Percentiles rank a stretch among this genome's conserved stretches.
Evolutionary conservation across 1,140 invertebrate species (phyloP).

Genomic region (Tribolium castaneum): DNA sequence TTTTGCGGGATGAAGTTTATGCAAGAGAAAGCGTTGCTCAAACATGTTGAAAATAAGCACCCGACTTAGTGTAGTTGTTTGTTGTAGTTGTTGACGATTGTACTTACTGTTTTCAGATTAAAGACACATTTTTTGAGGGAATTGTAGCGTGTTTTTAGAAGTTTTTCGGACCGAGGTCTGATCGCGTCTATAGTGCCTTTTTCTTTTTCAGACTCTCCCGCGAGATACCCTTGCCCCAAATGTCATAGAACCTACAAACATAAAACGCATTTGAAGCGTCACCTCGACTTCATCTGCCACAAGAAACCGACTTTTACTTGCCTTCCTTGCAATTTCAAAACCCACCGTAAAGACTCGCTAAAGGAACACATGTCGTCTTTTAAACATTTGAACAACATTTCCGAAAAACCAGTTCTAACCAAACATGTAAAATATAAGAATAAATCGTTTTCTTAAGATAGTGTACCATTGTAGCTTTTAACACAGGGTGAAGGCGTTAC

Average conservation of each 20-base stretch:
- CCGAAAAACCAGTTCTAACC: not conserved
- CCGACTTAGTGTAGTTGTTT: not conserved
- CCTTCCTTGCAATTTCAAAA: constrained; percentile 62
- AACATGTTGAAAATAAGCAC: constrained; percentile 9
- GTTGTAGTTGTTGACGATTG: too few relatives aligned
- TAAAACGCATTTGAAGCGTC: constrained; percentile 50
- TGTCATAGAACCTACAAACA: constrained; percentile 51
- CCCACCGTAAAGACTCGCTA: constrained; percentile 10
- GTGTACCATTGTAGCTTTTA: not conserved
- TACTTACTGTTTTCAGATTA: not conserved
- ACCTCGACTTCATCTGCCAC: constrained; percentile 59
- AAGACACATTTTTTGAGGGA: not conserved
- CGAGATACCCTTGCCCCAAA: constrained; percentile 48
- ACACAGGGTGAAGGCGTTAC: constrained; percentile 16
- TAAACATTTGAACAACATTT: not conserved
- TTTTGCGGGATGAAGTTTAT: constrained; percentile 16
- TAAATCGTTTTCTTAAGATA: not conserved
- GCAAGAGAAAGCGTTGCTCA: not conserved
- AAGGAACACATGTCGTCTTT: not conserved
- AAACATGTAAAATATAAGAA: not conserved
- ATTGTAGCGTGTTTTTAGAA: not conserved
- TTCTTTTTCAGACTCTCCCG: not conserved
- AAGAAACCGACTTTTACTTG: constrained; percentile 68
- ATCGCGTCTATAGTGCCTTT: not conserved
- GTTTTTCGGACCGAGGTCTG: not conserved